Evolutionary conservation across 2,888 invertebrate species (phyloP), one percentile per base, ranked within the genome.

Genomic region (Parnassius apollo): DNA sequence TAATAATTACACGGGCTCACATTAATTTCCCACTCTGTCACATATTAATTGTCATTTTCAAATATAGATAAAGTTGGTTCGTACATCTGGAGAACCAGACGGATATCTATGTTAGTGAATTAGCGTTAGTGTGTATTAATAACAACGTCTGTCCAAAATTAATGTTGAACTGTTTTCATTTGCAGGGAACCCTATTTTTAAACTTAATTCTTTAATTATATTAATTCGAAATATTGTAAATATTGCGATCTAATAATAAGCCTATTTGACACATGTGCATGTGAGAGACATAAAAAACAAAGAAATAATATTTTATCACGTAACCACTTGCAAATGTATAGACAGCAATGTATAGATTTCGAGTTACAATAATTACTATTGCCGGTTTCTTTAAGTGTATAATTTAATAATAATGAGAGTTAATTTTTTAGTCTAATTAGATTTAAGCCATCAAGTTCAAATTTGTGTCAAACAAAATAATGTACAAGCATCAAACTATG

Each of bases 401-500:
- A 72, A 72, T 66, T 68, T 56, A 64, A 44, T 66, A 68, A 66
- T 60, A 67, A 58, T 66, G 59, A 60, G 68, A 67, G 64, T 48
- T 62, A 62, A 71, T 72, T 70, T 72, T 49, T 56, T 74, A 76
- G 72, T 69, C 59, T 70, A 68, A 68, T 65, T 78, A 82, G 77
- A 68, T 63, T 73, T 78, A 81, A 73, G 71, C 72, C 68, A 71
- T 72, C 69, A 77, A 79, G 81, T 82, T 81, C 76, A 81, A 80
- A 82, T 79, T 76, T 71, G 75, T 77, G 74, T 77, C 74, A 67
- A 76, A 73, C 65, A 50, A 62, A 65, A 42, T 70, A 71, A 79
- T 74, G 78, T 82, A 82, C 80, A 83, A 80, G 70, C 69, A 67
- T 76, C 75, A 77, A 81, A 76, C 79, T 59, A 63, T 67, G 69